Percentiles rank a stretch among this genome's conserved stretches.
These are phyloP conservation scores for Microcebus lehilahytsara DNA, from an alignment of 2,113 vertebrate species.

Conservation along the genomic window DNA sequence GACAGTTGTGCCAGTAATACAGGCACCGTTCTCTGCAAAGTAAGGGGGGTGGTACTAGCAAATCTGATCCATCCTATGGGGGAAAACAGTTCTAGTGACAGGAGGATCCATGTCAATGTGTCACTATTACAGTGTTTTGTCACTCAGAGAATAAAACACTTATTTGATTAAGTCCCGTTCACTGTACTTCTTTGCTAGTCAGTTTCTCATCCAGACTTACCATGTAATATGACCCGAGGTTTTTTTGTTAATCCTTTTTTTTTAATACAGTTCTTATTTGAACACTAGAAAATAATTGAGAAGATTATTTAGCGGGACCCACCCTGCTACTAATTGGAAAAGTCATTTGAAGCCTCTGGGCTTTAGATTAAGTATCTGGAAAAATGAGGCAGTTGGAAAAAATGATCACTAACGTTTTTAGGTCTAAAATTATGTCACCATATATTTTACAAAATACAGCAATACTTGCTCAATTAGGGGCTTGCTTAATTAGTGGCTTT, in stretches of 20 bases:
- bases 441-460: not conserved
- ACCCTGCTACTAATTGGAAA: conserved; percentile 10
- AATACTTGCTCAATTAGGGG: not conserved
- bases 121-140: not conserved
- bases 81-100: not conserved
- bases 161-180: not conserved
- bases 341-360: conserved; percentile 20
- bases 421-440: not conserved
- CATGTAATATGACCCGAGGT: not conserved
- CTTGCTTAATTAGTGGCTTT: not conserved
- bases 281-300: conserved; percentile 15
- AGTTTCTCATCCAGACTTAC: not conserved
- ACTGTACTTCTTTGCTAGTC: not conserved
- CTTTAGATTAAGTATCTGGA: conserved; percentile 17
- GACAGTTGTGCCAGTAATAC: not conserved
- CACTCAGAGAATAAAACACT: not conserved
- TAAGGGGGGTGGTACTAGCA: not conserved
- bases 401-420: not conserved
- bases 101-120: not conserved
- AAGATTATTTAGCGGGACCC: not conserved
- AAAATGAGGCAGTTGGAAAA: conserved; percentile 22
- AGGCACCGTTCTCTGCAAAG: not conserved
- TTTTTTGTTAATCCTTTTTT: not conserved
- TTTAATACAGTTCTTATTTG: conserved; percentile 17
- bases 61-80: not conserved